Percentiles rank a stretch among this genome's conserved stretches.
These are phyloP conservation scores for Diphyllodes magnificus DNA, from an alignment of 2,113 vertebrate genomes.

Conservation along the genomic window DNA sequence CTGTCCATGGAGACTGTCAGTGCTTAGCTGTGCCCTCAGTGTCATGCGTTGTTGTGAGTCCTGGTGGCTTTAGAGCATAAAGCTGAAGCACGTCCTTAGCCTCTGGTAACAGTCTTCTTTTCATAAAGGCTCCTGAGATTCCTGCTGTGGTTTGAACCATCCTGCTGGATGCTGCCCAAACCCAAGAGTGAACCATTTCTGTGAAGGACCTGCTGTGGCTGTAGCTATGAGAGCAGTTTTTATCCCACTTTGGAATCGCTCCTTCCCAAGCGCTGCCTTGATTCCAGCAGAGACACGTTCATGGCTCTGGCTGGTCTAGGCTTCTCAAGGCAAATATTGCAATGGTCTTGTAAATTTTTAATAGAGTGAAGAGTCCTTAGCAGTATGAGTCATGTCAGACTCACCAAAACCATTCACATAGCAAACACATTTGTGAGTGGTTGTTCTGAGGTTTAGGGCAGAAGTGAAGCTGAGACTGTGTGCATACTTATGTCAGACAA, in stretches of 20 bases:
- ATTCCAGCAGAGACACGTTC: background rate
- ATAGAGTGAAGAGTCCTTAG: background rate
- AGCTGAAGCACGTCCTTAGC: background rate
- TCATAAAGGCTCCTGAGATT: background rate
- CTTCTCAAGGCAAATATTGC: background rate
- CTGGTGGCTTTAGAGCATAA: background rate
- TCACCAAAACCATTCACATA: background rate
- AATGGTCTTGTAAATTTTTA: background rate
- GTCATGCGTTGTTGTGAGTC: fast-evolving
- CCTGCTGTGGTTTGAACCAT: background rate
- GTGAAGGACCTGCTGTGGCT: background rate
- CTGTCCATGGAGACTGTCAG: background rate
- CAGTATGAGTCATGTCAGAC: background rate
- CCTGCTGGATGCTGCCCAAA: background rate
- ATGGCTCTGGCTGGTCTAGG: background rate
- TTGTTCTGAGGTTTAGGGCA: background rate
- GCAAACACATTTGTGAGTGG: background rate
- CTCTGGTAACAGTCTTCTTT: background rate
- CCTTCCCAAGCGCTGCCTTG: background rate
- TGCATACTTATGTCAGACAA: background rate
- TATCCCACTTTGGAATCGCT: fast-evolving
- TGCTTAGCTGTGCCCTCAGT: background rate
- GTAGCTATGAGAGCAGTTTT: background rate
- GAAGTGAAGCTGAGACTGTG: background rate
- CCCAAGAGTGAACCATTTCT: background rate